A percentile compares a stretch with the other conserved stretches of the same genome.
These are phyloP conservation scores for Corythornis leucogaster DNA, from an alignment of 2,797 vertebrate genomes.

Conservation along the genomic window DNA sequence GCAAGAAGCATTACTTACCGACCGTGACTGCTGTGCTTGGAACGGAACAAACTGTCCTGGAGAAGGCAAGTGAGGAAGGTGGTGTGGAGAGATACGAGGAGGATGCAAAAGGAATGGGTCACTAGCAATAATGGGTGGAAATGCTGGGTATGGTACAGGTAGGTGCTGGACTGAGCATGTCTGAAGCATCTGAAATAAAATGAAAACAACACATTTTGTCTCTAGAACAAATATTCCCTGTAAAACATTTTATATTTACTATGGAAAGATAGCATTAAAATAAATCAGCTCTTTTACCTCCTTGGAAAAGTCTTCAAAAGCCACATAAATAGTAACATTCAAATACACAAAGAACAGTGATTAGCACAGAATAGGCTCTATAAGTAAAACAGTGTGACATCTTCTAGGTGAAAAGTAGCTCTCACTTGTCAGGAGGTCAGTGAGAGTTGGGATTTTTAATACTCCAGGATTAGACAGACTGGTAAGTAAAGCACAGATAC, in stretches of 20 bases:
- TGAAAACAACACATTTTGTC: not conserved
- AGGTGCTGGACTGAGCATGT: constrained; percentile 96
- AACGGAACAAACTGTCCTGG: constrained; percentile 95
- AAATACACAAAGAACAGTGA: not conserved
- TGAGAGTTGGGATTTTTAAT: not conserved
- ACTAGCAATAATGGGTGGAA: constrained; percentile 93
- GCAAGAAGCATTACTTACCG: constrained; percentile 81
- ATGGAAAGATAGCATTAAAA: not conserved
- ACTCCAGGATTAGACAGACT: not conserved
- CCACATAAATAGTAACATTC: not conserved
- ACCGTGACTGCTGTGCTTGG: constrained; percentile 94
- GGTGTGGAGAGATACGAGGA: constrained; percentile 90
- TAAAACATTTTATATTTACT: not conserved
- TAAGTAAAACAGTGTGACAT: not conserved
- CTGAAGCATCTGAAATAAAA: constrained; percentile 90
- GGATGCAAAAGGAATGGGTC: constrained; percentile 95
- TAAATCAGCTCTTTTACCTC: not conserved
- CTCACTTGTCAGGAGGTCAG: not conserved
- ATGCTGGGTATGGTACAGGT: constrained; percentile 92
- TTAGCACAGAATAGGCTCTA: not conserved
- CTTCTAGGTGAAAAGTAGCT: not conserved
- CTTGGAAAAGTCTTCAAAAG: not conserved
- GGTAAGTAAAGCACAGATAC: not conserved
- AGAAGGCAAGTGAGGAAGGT: constrained; percentile 90
- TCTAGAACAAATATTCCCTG: not conserved